Evolutionary conservation across 30 jellyfish, hydroid and myxozoan species (phyloP).

Genomic region (Turritopsis dohrnii): DNA sequence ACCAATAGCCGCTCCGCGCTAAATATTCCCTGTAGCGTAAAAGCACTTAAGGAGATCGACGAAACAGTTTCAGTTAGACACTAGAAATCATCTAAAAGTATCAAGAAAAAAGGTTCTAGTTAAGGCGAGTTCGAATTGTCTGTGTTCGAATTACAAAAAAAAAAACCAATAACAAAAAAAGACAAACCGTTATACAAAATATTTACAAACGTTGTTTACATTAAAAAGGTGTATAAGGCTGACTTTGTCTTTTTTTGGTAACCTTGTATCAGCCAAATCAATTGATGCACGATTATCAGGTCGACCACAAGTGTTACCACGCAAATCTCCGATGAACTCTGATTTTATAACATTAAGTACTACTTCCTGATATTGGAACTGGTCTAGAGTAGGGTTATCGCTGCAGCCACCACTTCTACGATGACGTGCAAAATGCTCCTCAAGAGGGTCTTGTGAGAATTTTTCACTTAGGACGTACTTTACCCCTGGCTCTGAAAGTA

Average conservation of each 20-base stretch:
- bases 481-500: neutral
- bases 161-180: no score
- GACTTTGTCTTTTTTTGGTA: constrained; percentile 17
- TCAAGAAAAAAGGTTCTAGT: no score
- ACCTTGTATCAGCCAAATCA: neutral
- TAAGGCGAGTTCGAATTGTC: no score
- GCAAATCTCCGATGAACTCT: neutral
- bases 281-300: neutral
- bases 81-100: no score
- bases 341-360: neutral
- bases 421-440: constrained; percentile 17
- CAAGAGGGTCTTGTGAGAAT: neutral
- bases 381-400: constrained; percentile 11
- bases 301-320: constrained; percentile 16
- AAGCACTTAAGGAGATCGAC: no score
- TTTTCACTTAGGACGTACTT: neutral
- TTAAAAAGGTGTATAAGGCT: no score
- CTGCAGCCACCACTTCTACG: constrained; percentile 12
- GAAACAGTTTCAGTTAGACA: no score
- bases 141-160: no score
- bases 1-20: no score
- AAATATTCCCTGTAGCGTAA: no score
- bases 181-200: no score
- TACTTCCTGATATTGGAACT: neutral
- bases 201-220: no score